phyloP scores from a whole-genome alignment of 1,140 invertebrate genomes.

The Lamellibrachia luymesi region DNA sequence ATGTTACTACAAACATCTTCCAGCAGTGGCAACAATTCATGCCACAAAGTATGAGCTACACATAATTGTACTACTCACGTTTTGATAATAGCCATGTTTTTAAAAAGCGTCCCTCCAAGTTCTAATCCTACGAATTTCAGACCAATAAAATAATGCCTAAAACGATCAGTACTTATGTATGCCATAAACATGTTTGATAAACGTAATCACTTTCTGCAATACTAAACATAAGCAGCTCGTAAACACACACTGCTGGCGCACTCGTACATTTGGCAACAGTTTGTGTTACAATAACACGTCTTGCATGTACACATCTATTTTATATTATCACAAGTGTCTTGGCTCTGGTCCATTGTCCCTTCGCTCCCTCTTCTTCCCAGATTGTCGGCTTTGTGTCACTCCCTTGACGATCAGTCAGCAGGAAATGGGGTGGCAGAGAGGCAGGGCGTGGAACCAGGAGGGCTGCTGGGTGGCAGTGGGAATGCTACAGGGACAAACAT shows the following conservation, averaged over 20 bases:
- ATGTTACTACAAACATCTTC: neutral
- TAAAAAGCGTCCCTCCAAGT: neutral
- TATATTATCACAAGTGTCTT: neutral
- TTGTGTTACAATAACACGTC: neutral
- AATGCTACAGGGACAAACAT: neutral
- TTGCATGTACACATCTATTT: neutral
- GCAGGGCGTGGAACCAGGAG: neutral
- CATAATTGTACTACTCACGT: neutral
- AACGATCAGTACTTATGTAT: neutral
- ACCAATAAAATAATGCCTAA: neutral
- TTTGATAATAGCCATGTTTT: neutral
- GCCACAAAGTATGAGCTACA: neutral
- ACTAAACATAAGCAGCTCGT: too few species aligned
- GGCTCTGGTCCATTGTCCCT: neutral
- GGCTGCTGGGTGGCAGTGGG: neutral
- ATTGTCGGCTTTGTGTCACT: neutral
- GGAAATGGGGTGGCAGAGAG: neutral
- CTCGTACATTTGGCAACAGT: neutral
- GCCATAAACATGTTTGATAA: neutral
- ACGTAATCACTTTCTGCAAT: neutral
- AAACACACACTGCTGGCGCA: neutral
- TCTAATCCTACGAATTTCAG: neutral
- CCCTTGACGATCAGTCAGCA: neutral
- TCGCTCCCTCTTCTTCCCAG: neutral
- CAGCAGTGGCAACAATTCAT: neutral